Evolutionary conservation across 1,140 invertebrate genomes (phyloP).

Genomic region (Drosophila hydei): DNA sequence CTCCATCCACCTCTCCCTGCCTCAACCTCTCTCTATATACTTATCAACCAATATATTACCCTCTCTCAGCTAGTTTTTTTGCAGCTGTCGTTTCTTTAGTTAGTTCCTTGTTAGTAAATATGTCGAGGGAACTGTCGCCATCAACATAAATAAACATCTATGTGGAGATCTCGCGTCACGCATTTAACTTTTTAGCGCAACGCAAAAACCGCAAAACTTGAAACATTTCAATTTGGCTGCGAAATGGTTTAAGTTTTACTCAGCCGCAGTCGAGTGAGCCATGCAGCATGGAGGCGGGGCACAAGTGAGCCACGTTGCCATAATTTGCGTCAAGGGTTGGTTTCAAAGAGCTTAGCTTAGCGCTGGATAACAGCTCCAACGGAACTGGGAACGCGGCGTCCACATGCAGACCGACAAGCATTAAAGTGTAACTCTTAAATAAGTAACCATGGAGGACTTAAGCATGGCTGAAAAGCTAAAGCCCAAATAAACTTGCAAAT

Average conservation of each 20-base stretch:
- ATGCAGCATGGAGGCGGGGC: neutral
- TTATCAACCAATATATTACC: too few relatives aligned
- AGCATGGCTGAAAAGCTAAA: neutral
- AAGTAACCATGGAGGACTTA: conserved; percentile 2
- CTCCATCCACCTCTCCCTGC: too few relatives aligned
- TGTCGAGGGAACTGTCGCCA: conserved; percentile 1
- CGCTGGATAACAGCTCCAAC: neutral
- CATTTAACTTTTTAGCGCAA: conserved; percentile 29
- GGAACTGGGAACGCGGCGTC: neutral
- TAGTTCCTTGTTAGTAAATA: conserved; percentile 44
- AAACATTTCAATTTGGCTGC: conserved; percentile 47
- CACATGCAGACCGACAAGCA: neutral
- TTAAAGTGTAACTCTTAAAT: conserved; percentile 1
- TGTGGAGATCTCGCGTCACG: conserved; percentile 33
- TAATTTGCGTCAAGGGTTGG: conserved; percentile 2
- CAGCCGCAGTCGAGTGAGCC: neutral
- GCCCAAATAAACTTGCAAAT: neutral
- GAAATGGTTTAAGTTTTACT: conserved; percentile 21
- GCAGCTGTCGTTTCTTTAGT: too few relatives aligned
- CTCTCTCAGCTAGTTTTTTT: neutral
- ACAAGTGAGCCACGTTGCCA: neutral
- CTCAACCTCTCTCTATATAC: too few relatives aligned
- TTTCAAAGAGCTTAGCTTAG: neutral
- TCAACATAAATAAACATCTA: conserved; percentile 28
- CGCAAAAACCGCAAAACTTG: conserved; percentile 33